Percentiles rank a stretch among this genome's conserved stretches.
Evolutionary conservation across 2,797 vertebrate species (phyloP).

Genomic region (Platalea minor): DNA sequence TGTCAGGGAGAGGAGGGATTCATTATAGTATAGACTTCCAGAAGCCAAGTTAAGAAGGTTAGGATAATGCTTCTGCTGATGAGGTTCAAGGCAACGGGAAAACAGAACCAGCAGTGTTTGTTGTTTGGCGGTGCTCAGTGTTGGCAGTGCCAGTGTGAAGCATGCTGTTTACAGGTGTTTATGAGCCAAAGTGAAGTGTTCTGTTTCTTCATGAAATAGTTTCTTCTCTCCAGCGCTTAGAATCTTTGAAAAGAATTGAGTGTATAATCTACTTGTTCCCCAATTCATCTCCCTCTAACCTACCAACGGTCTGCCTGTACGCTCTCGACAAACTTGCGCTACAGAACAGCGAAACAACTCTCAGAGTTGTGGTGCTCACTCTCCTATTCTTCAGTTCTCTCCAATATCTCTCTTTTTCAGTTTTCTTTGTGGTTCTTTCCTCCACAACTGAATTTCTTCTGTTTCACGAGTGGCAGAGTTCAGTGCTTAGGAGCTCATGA

Average conservation of each 20-base stretch:
- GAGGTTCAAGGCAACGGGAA: not conserved
- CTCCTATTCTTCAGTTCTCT: not conserved
- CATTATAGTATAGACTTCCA: constrained; percentile 15
- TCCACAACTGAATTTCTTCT: not conserved
- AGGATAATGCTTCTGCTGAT: constrained; percentile 36
- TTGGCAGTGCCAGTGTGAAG: constrained; percentile 27
- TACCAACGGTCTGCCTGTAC: not conserved
- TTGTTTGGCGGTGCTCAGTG: not conserved
- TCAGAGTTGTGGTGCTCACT: not conserved
- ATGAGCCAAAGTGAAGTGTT: constrained; percentile 26
- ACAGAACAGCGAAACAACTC: not conserved
- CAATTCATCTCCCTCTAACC: not conserved
- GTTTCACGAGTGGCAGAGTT: not conserved
- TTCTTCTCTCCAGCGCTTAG: not conserved
- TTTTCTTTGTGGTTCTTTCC: not conserved
- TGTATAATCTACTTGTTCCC: not conserved
- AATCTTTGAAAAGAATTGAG: constrained; percentile 34
- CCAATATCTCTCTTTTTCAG: not conserved
- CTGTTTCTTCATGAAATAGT: constrained; percentile 32
- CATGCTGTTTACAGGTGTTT: constrained; percentile 62
- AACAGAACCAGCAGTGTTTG: constrained; percentile 50
- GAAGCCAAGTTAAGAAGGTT: constrained; percentile 48
- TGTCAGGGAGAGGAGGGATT: constrained; percentile 47
- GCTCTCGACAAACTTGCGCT: not conserved
- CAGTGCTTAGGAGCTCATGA: not conserved